These are phyloP conservation scores for Macrotrachela quadricornifera DNA, from an alignment of 1,140 invertebrate species.

Conservation along the genomic window DNA sequence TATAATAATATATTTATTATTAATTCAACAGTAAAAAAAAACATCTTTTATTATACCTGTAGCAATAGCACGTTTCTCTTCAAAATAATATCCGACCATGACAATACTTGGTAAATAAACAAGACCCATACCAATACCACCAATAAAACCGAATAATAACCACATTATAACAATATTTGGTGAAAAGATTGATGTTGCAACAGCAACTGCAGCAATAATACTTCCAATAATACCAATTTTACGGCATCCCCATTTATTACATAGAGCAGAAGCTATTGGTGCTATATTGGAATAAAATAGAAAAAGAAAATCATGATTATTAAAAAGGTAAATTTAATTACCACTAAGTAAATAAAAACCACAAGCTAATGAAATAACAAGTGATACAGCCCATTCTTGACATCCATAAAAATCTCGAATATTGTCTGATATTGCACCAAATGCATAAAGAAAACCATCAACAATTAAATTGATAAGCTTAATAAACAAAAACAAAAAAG, in stretches of 20 bases:
- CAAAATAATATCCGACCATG: conserved; percentile 95
- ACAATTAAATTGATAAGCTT: conserved; percentile 61
- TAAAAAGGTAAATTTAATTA: no score
- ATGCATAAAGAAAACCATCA: conserved; percentile 46
- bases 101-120: conserved; percentile 94
- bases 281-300: conserved; percentile 37
- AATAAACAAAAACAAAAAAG: no score
- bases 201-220: conserved; percentile 48
- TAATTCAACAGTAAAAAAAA: no score
- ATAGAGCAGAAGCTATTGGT: conserved; percentile 72
- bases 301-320: background rate
- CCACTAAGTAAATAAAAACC: background rate
- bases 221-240: conserved; percentile 64
- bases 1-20: no score
- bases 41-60: conserved; percentile 52
- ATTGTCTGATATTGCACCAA: conserved; percentile 59
- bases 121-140: conserved; percentile 84
- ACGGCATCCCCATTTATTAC: conserved; percentile 67
- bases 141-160: conserved; percentile 15
- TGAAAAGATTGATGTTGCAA: conserved; percentile 45
- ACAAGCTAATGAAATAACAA: conserved; percentile 67
- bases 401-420: conserved; percentile 51
- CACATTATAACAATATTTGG: no score
- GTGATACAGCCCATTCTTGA: conserved; percentile 46
- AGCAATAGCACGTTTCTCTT: conserved; percentile 77